phyloP scores from a whole-genome alignment of 2,113 vertebrate genomes.

The Alaudala cheleensis region DNA sequence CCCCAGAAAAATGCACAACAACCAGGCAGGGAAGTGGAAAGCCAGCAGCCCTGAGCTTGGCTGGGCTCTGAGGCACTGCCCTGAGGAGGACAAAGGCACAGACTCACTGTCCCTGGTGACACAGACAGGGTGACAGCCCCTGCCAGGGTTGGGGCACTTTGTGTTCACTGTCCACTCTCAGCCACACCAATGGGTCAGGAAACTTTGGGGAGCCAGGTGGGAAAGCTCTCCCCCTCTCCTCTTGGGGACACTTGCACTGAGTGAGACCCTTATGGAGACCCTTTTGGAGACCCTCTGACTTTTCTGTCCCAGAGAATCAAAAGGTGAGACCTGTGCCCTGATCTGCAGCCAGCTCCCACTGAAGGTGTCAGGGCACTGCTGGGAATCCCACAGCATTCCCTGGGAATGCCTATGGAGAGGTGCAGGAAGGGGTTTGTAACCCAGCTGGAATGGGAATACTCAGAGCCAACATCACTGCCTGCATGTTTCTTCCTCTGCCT shows the following conservation, averaged over 20 bases:
- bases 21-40: neutral
- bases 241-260: neutral
- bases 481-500: neutral
- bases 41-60: neutral
- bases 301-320: neutral
- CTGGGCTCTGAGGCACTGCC: neutral
- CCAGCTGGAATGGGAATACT: neutral
- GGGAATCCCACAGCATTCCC: neutral
- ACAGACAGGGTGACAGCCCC: neutral
- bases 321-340: accelerated
- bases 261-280: neutral
- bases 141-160: neutral
- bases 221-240: neutral
- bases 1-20: neutral
- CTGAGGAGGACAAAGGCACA: neutral
- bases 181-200: accelerated
- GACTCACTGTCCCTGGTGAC: neutral
- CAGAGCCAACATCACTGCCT: neutral
- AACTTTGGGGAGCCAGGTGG: neutral
- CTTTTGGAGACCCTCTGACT: neutral
- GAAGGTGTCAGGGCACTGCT: neutral
- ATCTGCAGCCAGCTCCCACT: neutral
- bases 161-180: neutral
- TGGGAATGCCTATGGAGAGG: neutral
- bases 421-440: neutral